Base-by-base conservation (phyloP, 2,888 invertebrate species). In the Phaedon cochleariae region DNA sequence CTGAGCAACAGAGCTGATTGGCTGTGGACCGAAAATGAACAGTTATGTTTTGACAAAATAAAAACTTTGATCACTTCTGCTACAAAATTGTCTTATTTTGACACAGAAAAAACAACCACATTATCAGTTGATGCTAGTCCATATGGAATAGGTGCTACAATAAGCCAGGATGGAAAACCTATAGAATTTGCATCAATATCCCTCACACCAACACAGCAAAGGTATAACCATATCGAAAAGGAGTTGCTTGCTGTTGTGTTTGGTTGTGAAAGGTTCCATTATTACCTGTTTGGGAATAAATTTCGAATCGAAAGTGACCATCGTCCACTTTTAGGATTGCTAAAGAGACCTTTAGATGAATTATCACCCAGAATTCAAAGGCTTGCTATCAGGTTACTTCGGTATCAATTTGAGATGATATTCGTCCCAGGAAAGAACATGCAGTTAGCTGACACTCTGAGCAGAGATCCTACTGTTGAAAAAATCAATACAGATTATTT, bases 401-500 rank as follows among this genome's bases (percentile, higher is more conserved):
- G 65, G 55, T 73, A 66, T 58, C 41, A 52, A 12, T 70, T 68
- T 52, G 49, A 41, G 12, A 46, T 74, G 9, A 67, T 59, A 63
- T 73, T 37, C n/a, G n/a, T n/a, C n/a, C 70, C 72, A 17, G 70
- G 67, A 34, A 70, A 70, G 54, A 48, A 61, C 17, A 5, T 63
- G 15, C 29, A 62, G 49, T 29, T 70, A 18, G 60, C 67, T 29
- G 69, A 71, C 58, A 62, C 69, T 10, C 20, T 69, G 6, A 67
- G 64, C 45, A 12, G 67, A 29, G 61, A 63, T 34, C 59, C 63
- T 7, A 6, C 15, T 10, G 41, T n/a, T n/a, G 31, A 59, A 10
- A 31, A 7, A 29, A 46, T 62, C 10, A 65, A 34, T 10, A 34
- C 31, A 7, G 31, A 34, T 2, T 10, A 26, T 22, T 22, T 22